phyloP scores from a whole-genome alignment of 1,140 invertebrate species.

The Drosophila takahashii region DNA sequence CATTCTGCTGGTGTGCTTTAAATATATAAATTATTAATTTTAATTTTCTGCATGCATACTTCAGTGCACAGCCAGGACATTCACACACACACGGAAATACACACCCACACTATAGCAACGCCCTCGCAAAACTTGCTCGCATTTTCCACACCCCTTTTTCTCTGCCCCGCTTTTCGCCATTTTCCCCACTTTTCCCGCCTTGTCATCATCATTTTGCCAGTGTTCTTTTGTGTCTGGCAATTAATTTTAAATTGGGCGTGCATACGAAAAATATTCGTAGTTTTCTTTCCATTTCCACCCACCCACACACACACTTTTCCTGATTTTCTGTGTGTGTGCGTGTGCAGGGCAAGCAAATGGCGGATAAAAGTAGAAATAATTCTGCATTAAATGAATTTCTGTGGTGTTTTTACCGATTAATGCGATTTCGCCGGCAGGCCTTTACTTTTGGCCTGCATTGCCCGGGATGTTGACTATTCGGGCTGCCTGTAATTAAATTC shows the following conservation, averaged over 20 bases:
- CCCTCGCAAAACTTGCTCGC: constrained; percentile 38
- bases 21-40: constrained; percentile 84
- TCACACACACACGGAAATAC: constrained; percentile 26
- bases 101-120: background rate
- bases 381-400: constrained; percentile 43
- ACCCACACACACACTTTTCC: constrained; percentile 24
- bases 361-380: constrained; percentile 34
- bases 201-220: constrained; percentile 44
- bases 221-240: constrained; percentile 84
- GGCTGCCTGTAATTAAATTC: constrained; percentile 5
- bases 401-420: constrained; percentile 30
- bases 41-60: constrained; percentile 84
- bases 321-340: background rate
- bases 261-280: constrained; percentile 83
- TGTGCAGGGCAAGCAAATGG: constrained; percentile 16
- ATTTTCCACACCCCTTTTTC: constrained; percentile 26
- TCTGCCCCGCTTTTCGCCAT: no score
- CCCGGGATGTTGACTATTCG: constrained; percentile 1
- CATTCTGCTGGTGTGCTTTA: constrained; percentile 48
- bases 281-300: constrained; percentile 72
- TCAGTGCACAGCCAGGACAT: constrained; percentile 64
- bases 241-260: constrained; percentile 85
- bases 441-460: constrained; percentile 9
- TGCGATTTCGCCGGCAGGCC: constrained; percentile 20
- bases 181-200: constrained; percentile 13